Conservation (phyloP, 2,888 invertebrate genomes). For the Meganola albula region DNA sequence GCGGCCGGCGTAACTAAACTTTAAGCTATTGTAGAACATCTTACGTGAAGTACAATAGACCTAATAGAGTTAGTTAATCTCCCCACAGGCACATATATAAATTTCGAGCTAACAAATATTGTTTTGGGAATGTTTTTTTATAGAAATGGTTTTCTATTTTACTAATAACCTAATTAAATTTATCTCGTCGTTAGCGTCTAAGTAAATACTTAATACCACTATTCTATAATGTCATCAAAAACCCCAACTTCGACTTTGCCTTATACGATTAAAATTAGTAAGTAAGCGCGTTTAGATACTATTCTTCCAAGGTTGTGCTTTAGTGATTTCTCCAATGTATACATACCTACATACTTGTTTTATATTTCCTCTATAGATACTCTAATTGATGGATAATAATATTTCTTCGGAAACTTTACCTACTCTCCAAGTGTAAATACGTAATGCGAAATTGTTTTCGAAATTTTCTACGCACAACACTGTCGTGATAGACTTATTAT, state of each 20-base stretch:
- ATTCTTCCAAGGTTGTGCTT: constrained; percentile 78
- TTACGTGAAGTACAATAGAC: constrained; percentile 30
- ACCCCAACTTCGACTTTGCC: constrained; percentile 75
- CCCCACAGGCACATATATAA: too few species aligned
- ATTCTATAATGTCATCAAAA: constrained; percentile 45
- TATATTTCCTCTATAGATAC: constrained; percentile 39
- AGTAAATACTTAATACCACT: constrained; percentile 22
- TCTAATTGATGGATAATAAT: constrained; percentile 37
- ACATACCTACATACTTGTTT: constrained; percentile 45
- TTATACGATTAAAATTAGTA: constrained; percentile 66
- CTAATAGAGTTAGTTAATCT: constrained; percentile 19
- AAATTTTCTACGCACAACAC: constrained; percentile 71
- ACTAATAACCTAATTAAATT: too few species aligned
- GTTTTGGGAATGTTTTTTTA: constrained; percentile 17
- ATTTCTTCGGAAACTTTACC: constrained; percentile 39
- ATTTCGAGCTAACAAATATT: too few species aligned
- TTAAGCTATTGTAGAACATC: constrained; percentile 20
- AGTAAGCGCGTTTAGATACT: constrained; percentile 73
- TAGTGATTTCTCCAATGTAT: constrained; percentile 67
- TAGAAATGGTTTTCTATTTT: constrained; percentile 7
- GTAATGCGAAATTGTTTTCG: constrained; percentile 41
- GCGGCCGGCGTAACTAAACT: too few species aligned
- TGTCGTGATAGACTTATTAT: constrained; percentile 57
- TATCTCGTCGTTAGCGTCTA: constrained; percentile 15
- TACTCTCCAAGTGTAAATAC: constrained; percentile 54